Evolutionary conservation across 2,113 vertebrate genomes (phyloP).

Genomic region (Oxygymnocypris stewartii): DNA sequence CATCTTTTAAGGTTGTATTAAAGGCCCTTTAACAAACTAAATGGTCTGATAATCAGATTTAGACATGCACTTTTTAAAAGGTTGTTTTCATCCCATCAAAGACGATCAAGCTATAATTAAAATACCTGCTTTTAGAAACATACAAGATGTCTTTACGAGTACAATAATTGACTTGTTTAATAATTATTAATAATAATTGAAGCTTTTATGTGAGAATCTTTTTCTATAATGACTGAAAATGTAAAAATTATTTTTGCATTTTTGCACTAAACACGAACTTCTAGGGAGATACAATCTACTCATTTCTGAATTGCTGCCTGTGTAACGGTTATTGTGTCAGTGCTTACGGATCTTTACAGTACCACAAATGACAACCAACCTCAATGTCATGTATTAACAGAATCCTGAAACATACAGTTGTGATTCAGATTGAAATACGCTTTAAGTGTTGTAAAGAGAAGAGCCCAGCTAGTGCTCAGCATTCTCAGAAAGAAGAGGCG

Average conservation of each 20-base stretch:
- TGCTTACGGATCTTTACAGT: constrained; percentile 18
- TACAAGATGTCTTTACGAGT: background rate
- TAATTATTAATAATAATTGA: no score
- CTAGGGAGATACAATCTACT: background rate
- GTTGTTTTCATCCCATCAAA: background rate
- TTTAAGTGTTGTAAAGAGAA: background rate
- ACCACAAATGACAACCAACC: constrained; percentile 28
- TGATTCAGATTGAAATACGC: background rate
- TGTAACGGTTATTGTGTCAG: constrained; percentile 37
- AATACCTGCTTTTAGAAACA: background rate
- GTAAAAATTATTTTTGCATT: background rate
- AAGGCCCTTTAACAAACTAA: background rate
- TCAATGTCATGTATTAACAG: background rate
- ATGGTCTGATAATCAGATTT: background rate
- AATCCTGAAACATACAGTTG: background rate
- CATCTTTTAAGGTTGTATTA: background rate
- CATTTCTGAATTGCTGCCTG: constrained; percentile 13
- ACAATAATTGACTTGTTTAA: background rate
- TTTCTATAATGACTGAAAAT: background rate
- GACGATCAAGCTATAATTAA: background rate
- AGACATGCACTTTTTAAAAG: background rate
- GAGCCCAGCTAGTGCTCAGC: constrained; percentile 13
- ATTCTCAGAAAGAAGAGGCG: constrained; percentile 52
- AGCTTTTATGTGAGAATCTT: background rate
- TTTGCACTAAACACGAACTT: background rate